Base-by-base conservation (phyloP, 2,113 vertebrate genomes). In the Uria aalge region DNA sequence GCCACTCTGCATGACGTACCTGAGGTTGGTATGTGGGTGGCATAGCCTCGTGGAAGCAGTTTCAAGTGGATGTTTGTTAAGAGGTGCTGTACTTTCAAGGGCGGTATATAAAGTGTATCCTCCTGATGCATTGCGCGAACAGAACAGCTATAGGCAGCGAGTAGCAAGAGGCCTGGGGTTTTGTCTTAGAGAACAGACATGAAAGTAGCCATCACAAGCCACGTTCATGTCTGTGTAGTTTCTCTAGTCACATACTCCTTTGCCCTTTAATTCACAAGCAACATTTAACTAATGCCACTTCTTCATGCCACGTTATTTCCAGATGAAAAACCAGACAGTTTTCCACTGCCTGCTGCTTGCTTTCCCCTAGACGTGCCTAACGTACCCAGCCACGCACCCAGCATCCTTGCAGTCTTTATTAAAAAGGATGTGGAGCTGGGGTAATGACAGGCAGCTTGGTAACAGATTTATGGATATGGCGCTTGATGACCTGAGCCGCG, bases 181-280 rank as follows among this genome's bases (percentile, higher is more conserved):
- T 83, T 85, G 17, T 38, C 34, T 85, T 38, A 47, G 41, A 53
- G 73, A 62, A 67, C 8, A 81, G 74, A 66, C 5, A 7, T 18
- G 27, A 64, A 72, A 59, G 6, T 12, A 67, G 72, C 34, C 24
- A 41, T 47, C 34, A 27, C 1, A 2, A 80, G 17, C 34, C 45
- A 20, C 1, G 1, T 55, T 71, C 0, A 0, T 41, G 21, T 17
- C 34, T 60, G 18, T 52, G 32, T n/a, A n/a, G 43, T 29, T 90
- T 53, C 72, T 45, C 66, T 41, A 38, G 29, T 55, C 64, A 66
- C 10, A 11, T 16, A 41, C 5, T 41, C 47, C n/a, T 82, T 74
- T 40, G 40, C 12, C 57, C 55, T 87, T 85, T 72, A 84, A 68
- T 59, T 91, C 60, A 67, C 40, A 78, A 63, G 36, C 27, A 57